Percentiles rank a stretch among this genome's conserved stretches.
These are phyloP conservation scores for Onychomys leucogaster DNA, from an alignment of 2,797 vertebrate species.

Conservation along the genomic window DNA sequence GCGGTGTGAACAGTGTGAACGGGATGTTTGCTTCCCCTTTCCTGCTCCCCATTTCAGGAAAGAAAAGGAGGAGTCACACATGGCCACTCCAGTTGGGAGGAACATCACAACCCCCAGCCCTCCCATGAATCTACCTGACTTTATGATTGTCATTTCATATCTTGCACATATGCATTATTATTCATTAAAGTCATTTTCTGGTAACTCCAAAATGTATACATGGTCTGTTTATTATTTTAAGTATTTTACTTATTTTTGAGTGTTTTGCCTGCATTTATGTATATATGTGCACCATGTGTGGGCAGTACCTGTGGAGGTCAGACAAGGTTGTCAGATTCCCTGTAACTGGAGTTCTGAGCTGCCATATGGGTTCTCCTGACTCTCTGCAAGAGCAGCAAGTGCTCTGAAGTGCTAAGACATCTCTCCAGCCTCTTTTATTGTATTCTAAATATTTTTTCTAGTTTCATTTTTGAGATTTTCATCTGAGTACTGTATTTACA, in stretches of 20 bases:
- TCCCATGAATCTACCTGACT: neutral
- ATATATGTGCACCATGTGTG: neutral
- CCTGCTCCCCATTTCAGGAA: neutral
- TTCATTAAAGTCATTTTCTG: neutral
- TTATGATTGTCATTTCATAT: neutral
- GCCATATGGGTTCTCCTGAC: no score
- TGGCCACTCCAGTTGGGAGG: neutral
- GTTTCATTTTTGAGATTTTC: no score
- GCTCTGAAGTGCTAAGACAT: no score
- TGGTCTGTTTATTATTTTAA: neutral
- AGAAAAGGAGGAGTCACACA: neutral
- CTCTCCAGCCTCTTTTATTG: no score
- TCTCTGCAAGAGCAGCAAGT: no score
- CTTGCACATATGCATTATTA: neutral
- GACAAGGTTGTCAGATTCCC: neutral
- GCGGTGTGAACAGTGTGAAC: no score
- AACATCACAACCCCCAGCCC: neutral
- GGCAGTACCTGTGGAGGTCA: neutral
- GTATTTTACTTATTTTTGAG: neutral
- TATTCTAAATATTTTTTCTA: no score
- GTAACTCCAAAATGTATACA: neutral
- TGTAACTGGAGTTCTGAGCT: neutral
- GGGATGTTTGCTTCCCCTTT: neutral
- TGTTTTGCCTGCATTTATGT: neutral
- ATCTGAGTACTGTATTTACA: neutral